These are phyloP conservation scores for Globodera rostochiensis DNA, from an alignment of 1,140 invertebrate genomes.

Conservation along the genomic window DNA sequence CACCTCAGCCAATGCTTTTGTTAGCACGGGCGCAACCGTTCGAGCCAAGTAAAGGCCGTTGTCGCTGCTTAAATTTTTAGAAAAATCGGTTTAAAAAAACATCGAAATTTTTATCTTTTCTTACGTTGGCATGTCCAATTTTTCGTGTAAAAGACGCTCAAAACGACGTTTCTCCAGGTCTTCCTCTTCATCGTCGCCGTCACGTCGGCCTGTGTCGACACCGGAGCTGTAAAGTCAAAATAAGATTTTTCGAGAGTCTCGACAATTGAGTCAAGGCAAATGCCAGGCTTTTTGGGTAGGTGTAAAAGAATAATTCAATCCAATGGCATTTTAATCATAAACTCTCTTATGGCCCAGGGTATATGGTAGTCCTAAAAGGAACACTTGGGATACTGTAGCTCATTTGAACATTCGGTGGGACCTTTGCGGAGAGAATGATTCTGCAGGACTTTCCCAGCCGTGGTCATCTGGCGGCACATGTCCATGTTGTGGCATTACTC, in stretches of 20 bases:
- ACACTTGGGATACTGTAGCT: too few relatives aligned
- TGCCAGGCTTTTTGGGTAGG: too few relatives aligned
- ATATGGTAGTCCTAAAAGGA: too few relatives aligned
- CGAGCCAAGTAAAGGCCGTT: slow-evolving; percentile 64
- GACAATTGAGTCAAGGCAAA: too few relatives aligned
- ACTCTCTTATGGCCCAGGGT: too few relatives aligned
- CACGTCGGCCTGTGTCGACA: slow-evolving; percentile 22
- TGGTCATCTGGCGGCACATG: slow-evolving; percentile 31
- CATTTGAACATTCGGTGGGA: background rate
- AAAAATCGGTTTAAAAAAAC: background rate
- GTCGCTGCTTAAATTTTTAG: slow-evolving; percentile 38
- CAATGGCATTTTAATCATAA: too few relatives aligned
- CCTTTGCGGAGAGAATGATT: slow-evolving; percentile 35
- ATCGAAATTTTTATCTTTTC: background rate
- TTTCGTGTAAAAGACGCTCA: slow-evolving; percentile 56
- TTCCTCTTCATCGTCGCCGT: slow-evolving; percentile 52
- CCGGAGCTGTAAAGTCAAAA: slow-evolving; percentile 26
- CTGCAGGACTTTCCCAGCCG: slow-evolving; percentile 15
- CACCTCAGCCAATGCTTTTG: slow-evolving; percentile 63
- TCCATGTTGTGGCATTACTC: slow-evolving; percentile 47
- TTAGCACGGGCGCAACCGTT: slow-evolving; percentile 64
- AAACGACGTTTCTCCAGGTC: slow-evolving; percentile 55
- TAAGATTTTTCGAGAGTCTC: too few relatives aligned
- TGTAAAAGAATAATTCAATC: too few relatives aligned
- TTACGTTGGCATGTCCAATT: slow-evolving; percentile 61